Evolutionary conservation across 2,113 vertebrate genomes (phyloP).

Genomic region (Nothocercus nigrocapillus): DNA sequence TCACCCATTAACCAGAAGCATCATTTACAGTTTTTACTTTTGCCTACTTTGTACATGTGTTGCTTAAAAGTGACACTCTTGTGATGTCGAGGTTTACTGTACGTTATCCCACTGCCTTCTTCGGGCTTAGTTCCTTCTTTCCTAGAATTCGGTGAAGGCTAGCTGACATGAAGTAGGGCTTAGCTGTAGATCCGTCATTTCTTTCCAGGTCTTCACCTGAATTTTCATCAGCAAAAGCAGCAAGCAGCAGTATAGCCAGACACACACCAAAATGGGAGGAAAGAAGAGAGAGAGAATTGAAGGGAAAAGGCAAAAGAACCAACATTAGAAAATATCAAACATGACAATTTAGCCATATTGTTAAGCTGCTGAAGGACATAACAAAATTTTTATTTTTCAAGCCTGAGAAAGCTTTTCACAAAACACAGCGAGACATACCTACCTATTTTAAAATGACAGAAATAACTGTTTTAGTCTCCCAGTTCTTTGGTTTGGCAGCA

Average conservation of each 20-base stretch:
- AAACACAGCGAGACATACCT: not conserved
- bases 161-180: slow-evolving; percentile 94
- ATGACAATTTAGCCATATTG: not conserved
- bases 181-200: slow-evolving; percentile 92
- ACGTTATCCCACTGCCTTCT: slow-evolving; percentile 78
- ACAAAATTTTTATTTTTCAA: not conserved
- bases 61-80: slow-evolving; percentile 60
- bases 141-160: slow-evolving; percentile 90
- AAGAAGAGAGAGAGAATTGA: not conserved
- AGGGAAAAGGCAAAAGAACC: slow-evolving; percentile 57
- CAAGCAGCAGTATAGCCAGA: slow-evolving; percentile 6
- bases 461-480: not conserved
- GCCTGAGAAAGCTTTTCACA: not conserved
- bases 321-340: slow-evolving; percentile 33
- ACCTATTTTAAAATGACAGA: not conserved
- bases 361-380: not conserved
- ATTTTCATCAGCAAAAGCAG: slow-evolving; percentile 46
- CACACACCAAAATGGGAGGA: not conserved
- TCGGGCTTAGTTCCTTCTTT: slow-evolving; percentile 84
- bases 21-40: slow-evolving; percentile 64
- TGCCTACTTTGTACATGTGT: slow-evolving; percentile 56
- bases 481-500: not conserved
- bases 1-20: slow-evolving; percentile 68
- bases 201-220: slow-evolving; percentile 97
- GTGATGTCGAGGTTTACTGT: slow-evolving; percentile 1